These are phyloP conservation scores for Manacus vitellinus DNA, from an alignment of 2,113 vertebrate species.

Conservation along the genomic window DNA sequence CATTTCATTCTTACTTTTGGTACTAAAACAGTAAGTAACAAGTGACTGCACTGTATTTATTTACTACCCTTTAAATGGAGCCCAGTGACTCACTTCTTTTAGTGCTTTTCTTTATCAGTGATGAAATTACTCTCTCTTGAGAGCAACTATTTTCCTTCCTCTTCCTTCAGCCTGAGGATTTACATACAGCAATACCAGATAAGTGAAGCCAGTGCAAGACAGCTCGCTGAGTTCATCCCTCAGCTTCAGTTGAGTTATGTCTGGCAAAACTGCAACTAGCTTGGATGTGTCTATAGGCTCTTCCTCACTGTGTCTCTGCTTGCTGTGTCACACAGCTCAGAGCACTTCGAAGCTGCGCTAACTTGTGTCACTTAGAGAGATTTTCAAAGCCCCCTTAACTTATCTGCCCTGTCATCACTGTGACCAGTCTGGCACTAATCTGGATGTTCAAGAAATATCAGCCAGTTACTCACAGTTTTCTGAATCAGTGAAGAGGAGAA, in stretches of 20 bases:
- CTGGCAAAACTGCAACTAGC: neutral
- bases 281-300: neutral
- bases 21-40: neutral
- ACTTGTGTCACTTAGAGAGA: neutral
- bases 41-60: neutral
- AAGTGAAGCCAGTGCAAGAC: neutral
- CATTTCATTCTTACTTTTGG: neutral
- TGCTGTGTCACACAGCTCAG: neutral
- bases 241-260: neutral
- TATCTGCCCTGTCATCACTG: neutral
- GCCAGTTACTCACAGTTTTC: neutral
- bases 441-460: neutral
- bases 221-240: neutral
- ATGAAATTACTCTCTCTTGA: neutral
- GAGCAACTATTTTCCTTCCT: neutral
- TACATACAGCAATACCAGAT: neutral
- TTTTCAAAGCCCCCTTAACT: slow-evolving; percentile 37
- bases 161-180: neutral
- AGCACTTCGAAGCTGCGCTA: neutral
- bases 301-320: neutral
- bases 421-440: neutral
- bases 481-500: neutral
- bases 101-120: neutral
- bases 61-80: neutral
- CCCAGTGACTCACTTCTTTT: neutral